Evolutionary conservation across 2,888 invertebrate genomes (phyloP), one percentile per base, ranked within the genome.

Genomic region (Euclidia mi): DNA sequence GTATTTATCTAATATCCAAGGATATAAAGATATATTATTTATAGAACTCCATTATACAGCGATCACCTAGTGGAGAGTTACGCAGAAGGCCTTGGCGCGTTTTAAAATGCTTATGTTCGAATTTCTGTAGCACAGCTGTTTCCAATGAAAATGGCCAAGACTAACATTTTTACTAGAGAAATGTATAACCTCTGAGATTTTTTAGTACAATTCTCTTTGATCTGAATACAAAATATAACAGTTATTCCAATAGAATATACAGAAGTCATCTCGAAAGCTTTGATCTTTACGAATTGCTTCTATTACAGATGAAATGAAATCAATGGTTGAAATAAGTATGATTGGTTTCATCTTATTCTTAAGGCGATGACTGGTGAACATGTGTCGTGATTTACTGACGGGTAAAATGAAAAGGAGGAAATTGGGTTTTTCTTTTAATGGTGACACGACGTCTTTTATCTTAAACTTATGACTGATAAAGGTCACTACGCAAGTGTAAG

Each of bases 211-310:
- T 42, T 6, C 31, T 29, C 17, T 46, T 53, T 46, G 46, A 53
- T 45, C 20, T 31, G 2, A 17, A 32, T 35, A 44, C 43, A 28
- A 44, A 20, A 43, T 29, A 32, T 25, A 9, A 40, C 14, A 9
- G 25, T 34, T 49, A 34, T 34, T 34, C 28, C 28, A 28, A 20
- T 50, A 29, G 34, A 42, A 10, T 37, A 35, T 20, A 43, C 35
- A 49, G 17, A 31, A 14, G 3, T 28, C 14, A 35, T 35, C n/a
- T n/a, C 12, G 28, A 6, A n/a, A 6, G 28, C 32, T 64, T 69
- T 69, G 71, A 66, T 73, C 75, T 70, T 9, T 37, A 4, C 20
- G 46, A 34, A 41, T 43, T 41, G 47, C 45, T 55, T 58, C 48
- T 56, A 40, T 48, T 52, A 14, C 41, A n/a, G 12, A 34, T 34